A percentile compares a stretch with the other conserved stretches of the same genome.
phyloP scores from a whole-genome alignment of 2,113 vertebrate genomes.

The Pan paniscus region DNA sequence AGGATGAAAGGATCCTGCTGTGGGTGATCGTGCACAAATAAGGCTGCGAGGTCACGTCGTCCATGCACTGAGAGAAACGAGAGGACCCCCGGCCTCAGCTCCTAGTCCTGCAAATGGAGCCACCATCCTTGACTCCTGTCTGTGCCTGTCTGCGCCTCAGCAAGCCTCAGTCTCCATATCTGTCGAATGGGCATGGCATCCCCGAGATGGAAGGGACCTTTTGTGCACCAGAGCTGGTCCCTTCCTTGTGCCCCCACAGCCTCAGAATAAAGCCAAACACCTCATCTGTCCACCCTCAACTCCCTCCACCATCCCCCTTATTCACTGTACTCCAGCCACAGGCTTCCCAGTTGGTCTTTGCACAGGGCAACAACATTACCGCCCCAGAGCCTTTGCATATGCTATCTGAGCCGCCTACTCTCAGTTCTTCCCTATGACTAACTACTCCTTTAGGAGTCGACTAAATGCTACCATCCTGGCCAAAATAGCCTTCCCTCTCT shows the following conservation, averaged over 20 bases:
- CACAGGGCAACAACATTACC: neutral
- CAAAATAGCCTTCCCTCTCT: neutral
- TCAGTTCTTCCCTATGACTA: neutral
- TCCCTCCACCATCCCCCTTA: neutral
- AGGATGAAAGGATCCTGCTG: conserved; percentile 72
- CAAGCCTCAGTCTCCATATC: neutral
- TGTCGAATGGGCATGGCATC: neutral
- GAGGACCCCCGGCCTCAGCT: accelerated
- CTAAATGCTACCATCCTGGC: neutral
- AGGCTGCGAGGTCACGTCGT: conserved; percentile 71
- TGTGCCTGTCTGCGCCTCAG: neutral
- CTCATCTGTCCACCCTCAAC: neutral
- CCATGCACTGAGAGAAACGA: conserved; percentile 79
- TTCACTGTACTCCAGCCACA: neutral
- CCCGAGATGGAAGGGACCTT: neutral
- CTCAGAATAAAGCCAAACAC: neutral
- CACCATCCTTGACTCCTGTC: neutral
- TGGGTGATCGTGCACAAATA: conserved; percentile 85
- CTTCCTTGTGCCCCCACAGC: neutral
- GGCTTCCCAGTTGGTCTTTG: neutral
- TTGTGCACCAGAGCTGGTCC: neutral
- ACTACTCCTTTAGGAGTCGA: neutral
- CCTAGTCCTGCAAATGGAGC: neutral
- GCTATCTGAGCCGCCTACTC: neutral
- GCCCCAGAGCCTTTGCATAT: neutral